Base-by-base conservation (phyloP, 2,888 invertebrate species). In the Neria commutata region DNA sequence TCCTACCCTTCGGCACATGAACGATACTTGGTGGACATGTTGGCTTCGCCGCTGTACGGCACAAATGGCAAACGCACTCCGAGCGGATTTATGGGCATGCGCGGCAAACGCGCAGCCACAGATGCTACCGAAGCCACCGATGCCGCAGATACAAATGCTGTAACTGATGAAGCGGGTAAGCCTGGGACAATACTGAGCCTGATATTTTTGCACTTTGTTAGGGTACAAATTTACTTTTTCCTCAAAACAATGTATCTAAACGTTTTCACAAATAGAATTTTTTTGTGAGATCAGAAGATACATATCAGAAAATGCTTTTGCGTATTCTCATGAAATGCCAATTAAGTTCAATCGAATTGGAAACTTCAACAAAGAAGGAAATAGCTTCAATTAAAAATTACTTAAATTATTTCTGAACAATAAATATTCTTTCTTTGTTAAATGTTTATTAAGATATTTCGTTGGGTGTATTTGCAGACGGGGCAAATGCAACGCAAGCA, bases 21-120 rank as follows among this genome's bases (percentile, higher is more conserved):
- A n/a, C 23, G 56, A 11, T 61, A 54, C 47, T 51, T 54, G 5
- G 51, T 56, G 11, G 51, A 58, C 26, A 56, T 59, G 19, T 23
- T 54, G 19, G 42, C 56, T 37, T 17, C 58, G 26, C 42, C 62
- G 23, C 46, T 61, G 14, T 56, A 55, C 54, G 45, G 16, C 29
- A 48, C 54, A 17, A 54, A 21, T 59, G 67, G 64, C 3, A 77
- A 86, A 67, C 79, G 86, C 45, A 84, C 84, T n/a, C 85, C 86
- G 40, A 86, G 86, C 69, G 90, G 90, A 1, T 90, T 90, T 63
- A 85, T 89, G 65, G 90, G 90, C n/a, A 85, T 86, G 81, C 82
- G 82, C 74, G 90, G 86, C 76, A 90, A 85, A 80, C 85, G 85
- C 47, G 58, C 64, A 24, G 52, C 61, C 37, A 49, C 51, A 42